Conservation (phyloP, 2,113 vertebrate genomes). For the Antechinus stuartii region DNA sequence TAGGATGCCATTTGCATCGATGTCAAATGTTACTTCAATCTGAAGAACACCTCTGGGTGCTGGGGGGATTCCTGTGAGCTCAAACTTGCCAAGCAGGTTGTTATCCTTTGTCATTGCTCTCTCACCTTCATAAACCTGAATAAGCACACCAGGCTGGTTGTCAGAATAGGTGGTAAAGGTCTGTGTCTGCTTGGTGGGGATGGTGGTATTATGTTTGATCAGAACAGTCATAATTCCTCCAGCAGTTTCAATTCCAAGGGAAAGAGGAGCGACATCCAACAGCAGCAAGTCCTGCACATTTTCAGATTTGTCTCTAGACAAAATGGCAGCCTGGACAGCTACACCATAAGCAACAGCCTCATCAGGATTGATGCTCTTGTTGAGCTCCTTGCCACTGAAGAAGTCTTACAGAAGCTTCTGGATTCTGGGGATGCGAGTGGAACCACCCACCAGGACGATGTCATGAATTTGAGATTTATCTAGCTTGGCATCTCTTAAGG, state of each 20-base stretch:
- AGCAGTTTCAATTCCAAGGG: conserved; percentile 91
- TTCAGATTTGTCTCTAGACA: conserved; percentile 91
- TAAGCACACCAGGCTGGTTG: conserved; percentile 91
- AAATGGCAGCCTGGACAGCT: conserved; percentile 92
- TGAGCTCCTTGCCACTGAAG: too few species aligned
- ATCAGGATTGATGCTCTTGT: too few species aligned
- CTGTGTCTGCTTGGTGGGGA: conserved; percentile 92
- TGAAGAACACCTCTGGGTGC: not conserved
- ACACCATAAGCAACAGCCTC: too few species aligned
- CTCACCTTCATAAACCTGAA: conserved; percentile 82
- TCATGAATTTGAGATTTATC: too few species aligned
- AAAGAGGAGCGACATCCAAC: conserved; percentile 90
- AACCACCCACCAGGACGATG: too few species aligned
- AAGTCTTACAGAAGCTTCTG: too few species aligned
- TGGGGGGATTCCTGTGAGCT: not conserved
- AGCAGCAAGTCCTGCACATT: conserved; percentile 92
- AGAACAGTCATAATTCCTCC: conserved; percentile 91
- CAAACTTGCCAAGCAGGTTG: not conserved
- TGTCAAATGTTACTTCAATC: not conserved
- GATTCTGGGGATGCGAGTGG: too few species aligned
- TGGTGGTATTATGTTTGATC: conserved; percentile 91
- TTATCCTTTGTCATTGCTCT: not conserved
- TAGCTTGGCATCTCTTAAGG: too few species aligned
- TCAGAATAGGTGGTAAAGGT: conserved; percentile 90
- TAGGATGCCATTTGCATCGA: not conserved